Percentiles rank a stretch among this genome's conserved stretches.
Conservation (phyloP, 1,140 invertebrate species). For the Diorhabda elongata region DNA sequence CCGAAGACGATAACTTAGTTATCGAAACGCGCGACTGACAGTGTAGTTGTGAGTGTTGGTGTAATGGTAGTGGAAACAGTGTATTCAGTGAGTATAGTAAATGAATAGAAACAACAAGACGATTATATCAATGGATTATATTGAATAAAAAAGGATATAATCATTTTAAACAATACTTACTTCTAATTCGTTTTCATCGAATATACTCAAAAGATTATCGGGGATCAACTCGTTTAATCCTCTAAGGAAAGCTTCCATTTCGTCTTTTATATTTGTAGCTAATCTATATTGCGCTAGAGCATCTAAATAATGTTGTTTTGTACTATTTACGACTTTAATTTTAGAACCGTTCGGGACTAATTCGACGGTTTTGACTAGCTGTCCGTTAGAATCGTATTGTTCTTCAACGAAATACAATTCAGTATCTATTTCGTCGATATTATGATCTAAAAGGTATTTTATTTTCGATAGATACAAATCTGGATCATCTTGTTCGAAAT, state of each 20-base stretch:
- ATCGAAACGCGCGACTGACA: too few relatives aligned
- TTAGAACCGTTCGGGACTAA: slow-evolving; percentile 70
- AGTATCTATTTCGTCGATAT: slow-evolving; percentile 70
- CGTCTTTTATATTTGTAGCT: slow-evolving; percentile 72
- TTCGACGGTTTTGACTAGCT: slow-evolving; percentile 67
- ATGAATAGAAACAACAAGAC: too few relatives aligned
- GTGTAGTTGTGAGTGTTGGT: too few relatives aligned
- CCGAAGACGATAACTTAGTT: too few relatives aligned
- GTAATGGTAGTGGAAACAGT: too few relatives aligned
- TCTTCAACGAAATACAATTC: slow-evolving; percentile 87
- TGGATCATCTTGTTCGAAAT: slow-evolving; percentile 94
- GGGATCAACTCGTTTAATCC: slow-evolving; percentile 89
- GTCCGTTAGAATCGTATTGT: slow-evolving; percentile 75
- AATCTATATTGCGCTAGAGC: slow-evolving; percentile 84
- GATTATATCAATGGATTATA: too few relatives aligned
- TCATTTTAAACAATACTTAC: slow-evolving; percentile 50
- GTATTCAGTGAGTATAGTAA: too few relatives aligned
- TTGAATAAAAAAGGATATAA: not conserved
- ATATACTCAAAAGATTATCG: slow-evolving; percentile 88
- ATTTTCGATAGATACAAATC: slow-evolving; percentile 89
- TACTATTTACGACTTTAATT: slow-evolving; percentile 67
- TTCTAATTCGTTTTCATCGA: slow-evolving; percentile 95
- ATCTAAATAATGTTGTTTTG: slow-evolving; percentile 82
- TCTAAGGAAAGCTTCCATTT: slow-evolving; percentile 83
- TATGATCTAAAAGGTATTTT: slow-evolving; percentile 87